Evolutionary conservation across 2,113 vertebrate genomes (phyloP).

Genomic region (Elaphurus davidianus): DNA sequence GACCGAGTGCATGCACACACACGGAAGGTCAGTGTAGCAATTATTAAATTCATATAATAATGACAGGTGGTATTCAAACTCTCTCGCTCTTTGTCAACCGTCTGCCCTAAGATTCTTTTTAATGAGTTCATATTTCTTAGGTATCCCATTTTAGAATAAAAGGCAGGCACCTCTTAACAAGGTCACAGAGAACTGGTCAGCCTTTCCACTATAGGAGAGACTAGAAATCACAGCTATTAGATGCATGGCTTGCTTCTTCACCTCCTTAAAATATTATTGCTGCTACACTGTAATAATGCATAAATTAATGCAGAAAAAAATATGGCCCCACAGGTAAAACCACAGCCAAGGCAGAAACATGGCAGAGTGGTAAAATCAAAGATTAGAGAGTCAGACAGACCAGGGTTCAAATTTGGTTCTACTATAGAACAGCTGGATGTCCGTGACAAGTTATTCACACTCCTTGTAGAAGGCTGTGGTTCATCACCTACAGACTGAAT

Average conservation of each 20-base stretch:
- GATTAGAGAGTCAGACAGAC: not conserved
- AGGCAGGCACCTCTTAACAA: not conserved
- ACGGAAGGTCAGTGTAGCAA: not conserved
- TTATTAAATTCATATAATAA: conserved; percentile 39
- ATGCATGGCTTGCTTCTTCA: not conserved
- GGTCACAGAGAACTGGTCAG: not conserved
- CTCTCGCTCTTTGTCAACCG: conserved; percentile 41
- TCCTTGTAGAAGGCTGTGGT: not conserved
- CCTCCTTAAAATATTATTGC: not conserved
- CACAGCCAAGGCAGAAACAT: not conserved
- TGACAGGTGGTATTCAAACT: conserved; percentile 52
- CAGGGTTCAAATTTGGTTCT: not conserved
- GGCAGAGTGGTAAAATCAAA: not conserved
- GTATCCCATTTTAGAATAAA: conserved; percentile 29
- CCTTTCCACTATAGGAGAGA: not conserved
- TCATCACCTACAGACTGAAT: not conserved
- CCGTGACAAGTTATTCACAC: not conserved
- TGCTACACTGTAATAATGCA: not conserved
- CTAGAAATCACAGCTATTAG: not conserved
- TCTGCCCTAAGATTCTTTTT: conserved; percentile 43
- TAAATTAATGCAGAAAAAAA: not conserved
- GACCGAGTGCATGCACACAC: not conserved
- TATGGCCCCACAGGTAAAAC: not conserved
- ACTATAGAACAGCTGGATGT: not conserved
- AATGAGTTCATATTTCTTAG: not conserved